Evolutionary conservation across 2,888 invertebrate genomes (phyloP), one percentile per base, ranked within the genome.

Genomic region (Cheilosia vulpina): DNA sequence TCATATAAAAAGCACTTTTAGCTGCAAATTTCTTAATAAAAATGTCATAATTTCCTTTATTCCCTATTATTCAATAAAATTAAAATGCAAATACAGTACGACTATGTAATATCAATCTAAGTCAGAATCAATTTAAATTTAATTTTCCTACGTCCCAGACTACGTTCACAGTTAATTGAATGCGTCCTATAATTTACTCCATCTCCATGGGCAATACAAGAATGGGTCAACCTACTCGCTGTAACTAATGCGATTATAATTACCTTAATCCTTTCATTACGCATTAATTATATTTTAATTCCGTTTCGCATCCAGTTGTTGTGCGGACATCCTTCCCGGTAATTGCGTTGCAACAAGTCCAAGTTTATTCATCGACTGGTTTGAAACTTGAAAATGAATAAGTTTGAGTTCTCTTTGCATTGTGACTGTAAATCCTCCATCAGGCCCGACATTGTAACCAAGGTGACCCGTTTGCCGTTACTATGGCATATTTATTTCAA

Each of bases 391-490:
- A 47, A 27, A 6, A 27, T 38, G 57, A 65, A 31, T 1, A 27
- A 17, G 45, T 66, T 41, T 50, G 50, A 58, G 58, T n/a, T 50
- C 58, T 57, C 41, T 65, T 19, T 38, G 34, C 41, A 15, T 24
- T 52, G 38, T 17, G 19, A 34, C 15, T 45, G 6, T 6, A 41
- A 15, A 17, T 60, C 52, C 53, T 68, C 52, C 17, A 24, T n/a
- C 21, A 27, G 31, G 24, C 9, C 11, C 31, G 31, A 2, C n/a
- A n/a, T 17, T 27, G 71, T 47, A 65, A 15, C 38, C 68, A 78
- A 78, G 78, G 83, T 83, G 73, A 83, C 78, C 83, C 57, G 43
- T 50, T 72, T 55, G 73, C 83, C 57, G 43, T 50, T 72, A 27
- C 24, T 41, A 57, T 24, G 50, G 62, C 43, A 53, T 45, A 53